phyloP scores from a whole-genome alignment of 1,140 invertebrate species.

The Stenopsyche tienmushanensis region DNA sequence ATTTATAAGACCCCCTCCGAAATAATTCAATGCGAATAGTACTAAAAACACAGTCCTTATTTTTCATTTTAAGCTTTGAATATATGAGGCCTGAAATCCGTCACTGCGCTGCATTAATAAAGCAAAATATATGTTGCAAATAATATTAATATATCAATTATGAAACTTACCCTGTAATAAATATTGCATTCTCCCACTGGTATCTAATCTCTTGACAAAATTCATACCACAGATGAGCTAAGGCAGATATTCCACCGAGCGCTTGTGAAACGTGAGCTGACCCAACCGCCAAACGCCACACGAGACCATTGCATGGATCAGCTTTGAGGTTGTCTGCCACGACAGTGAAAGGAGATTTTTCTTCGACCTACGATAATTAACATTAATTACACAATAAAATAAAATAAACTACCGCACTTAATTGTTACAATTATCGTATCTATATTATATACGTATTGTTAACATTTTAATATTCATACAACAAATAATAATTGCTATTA shows the following conservation, averaged over 20 bases:
- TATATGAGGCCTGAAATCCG: too few relatives aligned
- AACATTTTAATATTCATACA: slow-evolving; percentile 49
- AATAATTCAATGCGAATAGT: too few relatives aligned
- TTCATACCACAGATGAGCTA: slow-evolving; percentile 92
- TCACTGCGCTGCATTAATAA: too few relatives aligned
- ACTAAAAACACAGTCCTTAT: too few relatives aligned
- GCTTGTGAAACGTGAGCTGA: slow-evolving; percentile 75
- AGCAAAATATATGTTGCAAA: too few relatives aligned
- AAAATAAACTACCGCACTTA: slow-evolving; percentile 19
- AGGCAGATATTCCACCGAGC: slow-evolving; percentile 73
- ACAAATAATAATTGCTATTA: slow-evolving; percentile 45
- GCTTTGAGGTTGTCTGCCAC: slow-evolving; percentile 66
- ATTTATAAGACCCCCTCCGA: too few relatives aligned
- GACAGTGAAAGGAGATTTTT: slow-evolving; percentile 25
- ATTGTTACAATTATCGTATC: not conserved
- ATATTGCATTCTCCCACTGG: slow-evolving; percentile 80
- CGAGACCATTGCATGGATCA: slow-evolving; percentile 73
- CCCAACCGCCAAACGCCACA: slow-evolving; percentile 82
- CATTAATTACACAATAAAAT: slow-evolving; percentile 22
- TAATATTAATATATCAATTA: too few relatives aligned
- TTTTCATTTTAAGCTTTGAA: too few relatives aligned
- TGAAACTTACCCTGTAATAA: slow-evolving; percentile 82
- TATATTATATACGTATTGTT: slow-evolving; percentile 13
- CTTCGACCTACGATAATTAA: slow-evolving; percentile 18
- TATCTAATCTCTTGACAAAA: slow-evolving; percentile 87